Conservation (phyloP, 2,113 vertebrate genomes). For the Ctenodactylus gundi region DNA sequence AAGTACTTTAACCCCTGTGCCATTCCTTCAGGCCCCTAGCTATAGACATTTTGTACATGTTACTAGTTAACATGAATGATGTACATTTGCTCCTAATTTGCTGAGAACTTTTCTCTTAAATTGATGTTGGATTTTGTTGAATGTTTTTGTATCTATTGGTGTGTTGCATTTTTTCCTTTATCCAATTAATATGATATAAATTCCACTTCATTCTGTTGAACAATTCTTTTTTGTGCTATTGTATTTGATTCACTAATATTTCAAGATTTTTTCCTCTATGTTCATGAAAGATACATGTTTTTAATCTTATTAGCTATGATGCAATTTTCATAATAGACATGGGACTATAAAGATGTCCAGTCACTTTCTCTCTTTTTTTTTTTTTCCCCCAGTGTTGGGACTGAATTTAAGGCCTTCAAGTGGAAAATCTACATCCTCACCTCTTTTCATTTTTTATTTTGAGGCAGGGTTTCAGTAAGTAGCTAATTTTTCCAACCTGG, state of each 20-base stretch:
- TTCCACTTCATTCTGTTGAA: background rate
- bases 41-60: background rate
- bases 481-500: background rate
- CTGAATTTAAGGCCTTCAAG: background rate
- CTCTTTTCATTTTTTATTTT: background rate
- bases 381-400: background rate
- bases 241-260: background rate
- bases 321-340: background rate
- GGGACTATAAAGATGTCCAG: background rate
- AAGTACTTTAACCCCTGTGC: too few relatives aligned
- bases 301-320: background rate
- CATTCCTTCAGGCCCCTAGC: too few relatives aligned
- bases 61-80: background rate
- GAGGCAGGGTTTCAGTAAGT: background rate
- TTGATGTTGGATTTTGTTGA: background rate
- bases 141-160: background rate
- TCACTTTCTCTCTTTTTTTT: background rate
- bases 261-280: background rate
- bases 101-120: background rate
- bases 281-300: background rate
- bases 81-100: background rate
- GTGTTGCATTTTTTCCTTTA: background rate
- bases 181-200: background rate
- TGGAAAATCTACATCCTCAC: background rate
- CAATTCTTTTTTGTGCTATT: background rate